Conservation (phyloP, 2,888 invertebrate genomes). For the Toxonevra muliebris region DNA sequence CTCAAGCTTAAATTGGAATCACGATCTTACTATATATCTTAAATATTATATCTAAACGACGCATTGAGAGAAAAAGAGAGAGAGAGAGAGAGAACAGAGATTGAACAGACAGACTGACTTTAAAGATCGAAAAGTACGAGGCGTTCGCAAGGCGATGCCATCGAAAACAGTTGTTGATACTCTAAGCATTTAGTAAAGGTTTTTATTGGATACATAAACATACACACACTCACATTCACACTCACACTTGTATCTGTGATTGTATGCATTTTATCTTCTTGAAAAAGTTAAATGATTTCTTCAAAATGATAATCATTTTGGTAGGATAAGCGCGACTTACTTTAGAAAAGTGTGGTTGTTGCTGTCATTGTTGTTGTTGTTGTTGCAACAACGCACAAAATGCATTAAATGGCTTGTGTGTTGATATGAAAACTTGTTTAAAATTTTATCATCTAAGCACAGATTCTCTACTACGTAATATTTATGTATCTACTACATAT, state of each 20-base stretch:
- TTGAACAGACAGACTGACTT: background rate
- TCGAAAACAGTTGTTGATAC: background rate
- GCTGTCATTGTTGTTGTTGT: no score
- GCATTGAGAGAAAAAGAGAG: background rate
- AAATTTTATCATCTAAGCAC: background rate
- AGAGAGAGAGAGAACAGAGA: background rate
- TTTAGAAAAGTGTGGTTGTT: no score
- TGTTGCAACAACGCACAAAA: no score
- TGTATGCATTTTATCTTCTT: conserved; percentile 26
- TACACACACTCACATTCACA: background rate
- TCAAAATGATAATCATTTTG: conserved; percentile 19
- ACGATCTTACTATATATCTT: conserved; percentile 51
- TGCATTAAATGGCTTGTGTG: background rate
- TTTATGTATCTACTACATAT: no score
- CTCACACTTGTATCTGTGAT: background rate
- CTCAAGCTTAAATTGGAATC: conserved; percentile 51
- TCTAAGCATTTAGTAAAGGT: background rate
- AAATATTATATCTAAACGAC: conserved; percentile 46
- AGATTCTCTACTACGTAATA: background rate
- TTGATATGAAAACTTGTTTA: background rate
- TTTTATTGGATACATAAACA: conserved; percentile 4
- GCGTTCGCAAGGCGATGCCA: no score
- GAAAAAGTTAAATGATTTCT: conserved; percentile 29
- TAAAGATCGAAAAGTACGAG: no score
- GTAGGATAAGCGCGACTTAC: background rate